A percentile compares a stretch with the other conserved stretches of the same genome.
phyloP scores from a whole-genome alignment of 2,113 vertebrate species.

The Zosterops lateralis region DNA sequence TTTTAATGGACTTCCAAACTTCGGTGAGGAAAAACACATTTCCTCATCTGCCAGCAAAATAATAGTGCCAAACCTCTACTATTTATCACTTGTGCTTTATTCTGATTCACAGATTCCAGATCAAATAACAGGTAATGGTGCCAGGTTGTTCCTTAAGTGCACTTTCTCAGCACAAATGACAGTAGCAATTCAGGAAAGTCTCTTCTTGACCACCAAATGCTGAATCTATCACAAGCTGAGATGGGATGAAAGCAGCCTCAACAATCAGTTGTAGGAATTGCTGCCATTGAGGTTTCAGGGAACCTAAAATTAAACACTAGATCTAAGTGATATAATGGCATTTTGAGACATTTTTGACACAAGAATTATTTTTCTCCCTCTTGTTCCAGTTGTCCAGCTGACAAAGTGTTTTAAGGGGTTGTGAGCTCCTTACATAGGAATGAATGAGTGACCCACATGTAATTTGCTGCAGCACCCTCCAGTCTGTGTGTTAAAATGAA shows the following conservation, averaged over 20 bases:
- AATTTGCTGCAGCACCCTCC: background rate
- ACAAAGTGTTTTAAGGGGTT: background rate
- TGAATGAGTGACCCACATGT: background rate
- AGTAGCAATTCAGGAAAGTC: background rate
- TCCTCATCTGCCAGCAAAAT: background rate
- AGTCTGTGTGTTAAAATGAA: slow-evolving; percentile 9
- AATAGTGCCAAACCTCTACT: background rate
- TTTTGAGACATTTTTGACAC: background rate
- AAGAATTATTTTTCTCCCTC: background rate
- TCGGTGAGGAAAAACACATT: accelerated
- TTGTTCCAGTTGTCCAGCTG: background rate
- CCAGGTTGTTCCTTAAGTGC: background rate
- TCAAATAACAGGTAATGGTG: background rate
- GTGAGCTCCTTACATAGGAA: background rate
- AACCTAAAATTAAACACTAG: background rate
- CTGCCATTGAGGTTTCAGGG: background rate
- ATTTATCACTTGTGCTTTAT: background rate
- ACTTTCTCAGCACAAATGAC: background rate
- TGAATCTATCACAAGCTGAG: background rate
- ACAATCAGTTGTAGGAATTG: background rate
- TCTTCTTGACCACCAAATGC: background rate
- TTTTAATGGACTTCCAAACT: background rate
- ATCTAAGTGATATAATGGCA: background rate
- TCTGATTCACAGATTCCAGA: background rate
- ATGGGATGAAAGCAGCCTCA: background rate